These are phyloP conservation scores for Hyla sarda DNA, from an alignment of 2,113 vertebrate genomes.

Conservation along the genomic window DNA sequence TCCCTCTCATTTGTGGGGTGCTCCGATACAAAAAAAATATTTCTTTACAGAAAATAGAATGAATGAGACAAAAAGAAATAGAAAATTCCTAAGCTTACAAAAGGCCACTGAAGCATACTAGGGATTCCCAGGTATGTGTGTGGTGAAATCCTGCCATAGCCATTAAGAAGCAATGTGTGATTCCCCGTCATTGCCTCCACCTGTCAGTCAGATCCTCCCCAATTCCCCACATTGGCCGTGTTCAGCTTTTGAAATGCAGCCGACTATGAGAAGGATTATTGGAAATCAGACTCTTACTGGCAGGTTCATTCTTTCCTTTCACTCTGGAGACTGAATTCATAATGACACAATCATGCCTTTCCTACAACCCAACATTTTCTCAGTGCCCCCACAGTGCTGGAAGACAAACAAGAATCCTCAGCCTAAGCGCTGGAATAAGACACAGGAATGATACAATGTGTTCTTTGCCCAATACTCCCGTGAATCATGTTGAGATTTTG, in stretches of 20 bases:
- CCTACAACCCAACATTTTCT: conserved; percentile 26
- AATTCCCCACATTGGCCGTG: conserved; percentile 18
- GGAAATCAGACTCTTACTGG: conserved; percentile 17
- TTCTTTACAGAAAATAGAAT: conserved; percentile 61
- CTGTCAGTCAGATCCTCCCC: conserved; percentile 8
- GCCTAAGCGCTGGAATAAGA: neutral
- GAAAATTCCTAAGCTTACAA: conserved; percentile 61
- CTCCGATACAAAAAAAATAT: conserved; percentile 51
- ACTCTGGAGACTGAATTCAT: conserved; percentile 3
- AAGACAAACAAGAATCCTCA: conserved; percentile 3
- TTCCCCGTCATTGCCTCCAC: conserved; percentile 19
- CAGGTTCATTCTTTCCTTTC: conserved; percentile 28
- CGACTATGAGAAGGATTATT: conserved; percentile 24
- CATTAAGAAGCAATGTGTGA: neutral
- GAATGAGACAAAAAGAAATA: conserved; percentile 60
- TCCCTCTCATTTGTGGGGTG: neutral
- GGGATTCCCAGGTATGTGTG: neutral
- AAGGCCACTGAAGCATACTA: conserved; percentile 62
- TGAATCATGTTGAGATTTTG: neutral
- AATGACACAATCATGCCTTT: conserved; percentile 11
- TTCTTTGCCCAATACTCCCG: neutral
- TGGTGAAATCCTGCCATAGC: neutral
- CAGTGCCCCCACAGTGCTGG: conserved; percentile 14
- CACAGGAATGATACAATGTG: conserved; percentile 3
- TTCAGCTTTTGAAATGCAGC: conserved; percentile 1